A percentile compares a stretch with the other conserved stretches of the same genome.
phyloP scores from a whole-genome alignment of 2,797 vertebrate genomes.

The Argya squamiceps region DNA sequence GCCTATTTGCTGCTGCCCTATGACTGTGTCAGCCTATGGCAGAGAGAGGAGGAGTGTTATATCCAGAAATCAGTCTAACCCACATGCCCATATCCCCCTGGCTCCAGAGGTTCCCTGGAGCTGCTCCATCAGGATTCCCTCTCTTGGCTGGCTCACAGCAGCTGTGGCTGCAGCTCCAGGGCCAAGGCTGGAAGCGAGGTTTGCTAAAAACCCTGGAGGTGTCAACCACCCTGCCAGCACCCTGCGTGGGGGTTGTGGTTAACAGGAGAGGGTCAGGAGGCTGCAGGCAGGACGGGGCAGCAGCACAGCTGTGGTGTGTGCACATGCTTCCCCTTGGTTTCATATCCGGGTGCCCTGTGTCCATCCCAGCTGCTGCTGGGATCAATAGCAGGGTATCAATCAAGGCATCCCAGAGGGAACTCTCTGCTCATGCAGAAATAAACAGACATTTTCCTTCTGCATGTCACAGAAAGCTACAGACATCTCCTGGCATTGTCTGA shows the following conservation, averaged over 20 bases:
- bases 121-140: neutral
- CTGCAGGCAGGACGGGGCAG: neutral
- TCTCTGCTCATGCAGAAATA: neutral
- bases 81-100: neutral
- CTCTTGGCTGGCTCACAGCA: rapidly evolving
- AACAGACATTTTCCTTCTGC: conserved; percentile 1
- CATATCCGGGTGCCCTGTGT: rapidly evolving
- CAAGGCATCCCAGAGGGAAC: conserved; percentile 17
- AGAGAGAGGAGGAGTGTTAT: neutral
- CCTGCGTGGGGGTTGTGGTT: neutral
- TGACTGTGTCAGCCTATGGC: neutral
- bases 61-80: neutral
- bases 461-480: neutral
- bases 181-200: neutral
- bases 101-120: neutral
- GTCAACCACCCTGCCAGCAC: neutral
- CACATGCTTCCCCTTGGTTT: neutral
- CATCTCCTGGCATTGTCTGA: neutral
- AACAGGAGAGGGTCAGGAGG: neutral
- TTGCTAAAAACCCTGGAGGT: neutral
- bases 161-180: rapidly evolving
- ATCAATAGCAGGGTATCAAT: neutral
- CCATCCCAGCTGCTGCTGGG: conserved; percentile 8
- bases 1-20: neutral
- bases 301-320: neutral